Evolutionary conservation across 2,797 vertebrate species (phyloP), one percentile per base, ranked within the genome.

Genomic region (Pipistrellus pygmaeus): DNA sequence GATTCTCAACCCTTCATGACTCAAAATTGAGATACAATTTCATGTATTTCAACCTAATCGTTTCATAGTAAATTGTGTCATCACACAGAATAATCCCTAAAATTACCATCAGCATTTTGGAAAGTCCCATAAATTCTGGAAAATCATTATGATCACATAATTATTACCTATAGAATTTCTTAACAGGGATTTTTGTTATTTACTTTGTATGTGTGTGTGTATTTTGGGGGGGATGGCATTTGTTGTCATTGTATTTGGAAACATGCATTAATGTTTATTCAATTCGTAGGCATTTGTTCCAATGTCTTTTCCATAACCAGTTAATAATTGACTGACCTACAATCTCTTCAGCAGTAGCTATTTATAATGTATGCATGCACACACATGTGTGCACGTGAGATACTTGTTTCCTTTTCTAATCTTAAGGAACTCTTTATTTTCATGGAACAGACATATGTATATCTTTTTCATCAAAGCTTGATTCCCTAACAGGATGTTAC

Each of bases 91-190:
- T 60, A 83, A 91, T 83, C 62, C 30, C 93, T 90, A 90, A 76
- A 88, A 85, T 92, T 68, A 68, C 25, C 86, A 95, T 30, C 21
- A 12, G 8, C 69, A 77, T 91, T 91, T 89, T 82, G 69, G 62
- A 90, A 93, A 87, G 57, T 88, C 60, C 38, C 68, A 90, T 85
- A 88, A 78, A 92, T 82, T 95, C 77, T 94, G 53, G 48, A 88
- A 86, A 77, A 35, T 72, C 48, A 81, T 46, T 85, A 38, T 46
- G 76, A 92, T n/a, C 20, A 81, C 41, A 89, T 38, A 57, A 32
- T 53, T 55, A 96, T 68, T 66, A 69, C 32, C 30, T 44, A 81
- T 44, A 90, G 57, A 90, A 62, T 46, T 57, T 57, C 68, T 82
- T 78, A 85, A 82, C 7, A 76, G 27, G 44, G 14, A 85, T 66